Evolutionary conservation across 1,140 invertebrate genomes (phyloP), one percentile per base, ranked within the genome.

Genomic region (Drosophila subobscura): DNA sequence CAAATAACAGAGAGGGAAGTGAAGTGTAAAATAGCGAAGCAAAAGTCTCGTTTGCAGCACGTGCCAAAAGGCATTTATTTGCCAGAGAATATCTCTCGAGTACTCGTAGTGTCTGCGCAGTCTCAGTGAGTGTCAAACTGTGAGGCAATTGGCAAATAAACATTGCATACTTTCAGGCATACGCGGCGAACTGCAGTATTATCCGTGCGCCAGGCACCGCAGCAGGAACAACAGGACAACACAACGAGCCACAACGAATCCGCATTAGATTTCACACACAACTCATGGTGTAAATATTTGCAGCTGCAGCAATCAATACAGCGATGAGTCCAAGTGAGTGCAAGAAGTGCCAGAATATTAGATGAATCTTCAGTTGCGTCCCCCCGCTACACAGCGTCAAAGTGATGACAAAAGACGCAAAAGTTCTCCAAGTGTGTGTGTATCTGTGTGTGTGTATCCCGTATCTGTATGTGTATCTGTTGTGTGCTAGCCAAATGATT

Each of bases 121-220:
- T 54, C 77, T 41, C 76, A 58, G 70, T 67, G 61, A 77, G 65
- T 61, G 53, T 45, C 37, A 74, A 74, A 60, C 51, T 61, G 40
- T 67, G 59, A 65, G 41, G 29, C 63, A 51, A 50, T 64, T 55
- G 54, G 60, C 77, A 81, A 86, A 86, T 73, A 86, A 85, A 77
- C 70, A 77, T 58, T 85, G 83, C 81, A 85, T 81, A 46, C 81
- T 81, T 85, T 79, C 46, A 63, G 80, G 81, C 60, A 54, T 20
- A 40, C 58, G 47, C 57, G 27, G 47, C 42, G 42, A 73, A 73
- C 44, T 84, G 79, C 79, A 37, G 10, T 7, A 37, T 37, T 37
- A 37, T 37, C 33, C 33, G 10, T 37, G 33, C 10, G 29, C 29
- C 29, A 33, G 29, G 8, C 29, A 33, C 7, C 29, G 29, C 29